Evolutionary conservation across 2,888 invertebrate genomes (phyloP).

Genomic region (Platycheirus albimanus): DNA sequence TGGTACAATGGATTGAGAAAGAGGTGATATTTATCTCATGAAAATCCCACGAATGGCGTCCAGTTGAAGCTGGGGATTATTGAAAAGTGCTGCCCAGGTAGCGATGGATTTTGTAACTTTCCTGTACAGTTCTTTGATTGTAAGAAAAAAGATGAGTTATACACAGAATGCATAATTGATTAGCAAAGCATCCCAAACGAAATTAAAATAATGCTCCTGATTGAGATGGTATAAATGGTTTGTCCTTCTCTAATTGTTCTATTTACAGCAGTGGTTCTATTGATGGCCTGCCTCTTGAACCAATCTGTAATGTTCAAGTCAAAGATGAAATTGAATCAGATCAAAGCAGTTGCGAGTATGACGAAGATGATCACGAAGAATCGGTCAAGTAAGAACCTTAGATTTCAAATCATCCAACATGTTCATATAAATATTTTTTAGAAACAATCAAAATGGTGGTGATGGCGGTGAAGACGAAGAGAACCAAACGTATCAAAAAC

Average conservation of each 20-base stretch:
- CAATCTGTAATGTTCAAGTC: slow-evolving; percentile 69
- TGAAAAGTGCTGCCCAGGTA: too few species aligned
- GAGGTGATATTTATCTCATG: too few species aligned
- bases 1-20: too few species aligned
- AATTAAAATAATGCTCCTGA: too few species aligned
- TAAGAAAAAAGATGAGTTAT: too few species aligned
- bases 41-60: too few species aligned
- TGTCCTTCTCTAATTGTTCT: not conserved
- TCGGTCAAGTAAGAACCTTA: slow-evolving; percentile 26
- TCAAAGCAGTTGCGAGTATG: slow-evolving; percentile 59
- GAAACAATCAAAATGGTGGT: slow-evolving; percentile 14
- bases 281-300: slow-evolving; percentile 63
- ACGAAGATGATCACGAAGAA: slow-evolving; percentile 53
- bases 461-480: not conserved
- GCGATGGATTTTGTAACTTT: too few species aligned
- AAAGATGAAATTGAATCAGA: slow-evolving; percentile 63
- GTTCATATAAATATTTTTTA: not conserved
- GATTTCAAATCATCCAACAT: not conserved
- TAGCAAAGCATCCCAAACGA: too few species aligned
- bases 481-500: slow-evolving; percentile 23
- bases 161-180: too few species aligned
- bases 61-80: too few species aligned
- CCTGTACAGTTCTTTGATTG: too few species aligned
- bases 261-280: slow-evolving; percentile 36
- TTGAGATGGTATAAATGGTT: too few species aligned